A percentile compares a stretch with the other conserved stretches of the same genome.
These are phyloP conservation scores for Suricata suricatta DNA, from an alignment of 2,113 vertebrate species.

Conservation along the genomic window DNA sequence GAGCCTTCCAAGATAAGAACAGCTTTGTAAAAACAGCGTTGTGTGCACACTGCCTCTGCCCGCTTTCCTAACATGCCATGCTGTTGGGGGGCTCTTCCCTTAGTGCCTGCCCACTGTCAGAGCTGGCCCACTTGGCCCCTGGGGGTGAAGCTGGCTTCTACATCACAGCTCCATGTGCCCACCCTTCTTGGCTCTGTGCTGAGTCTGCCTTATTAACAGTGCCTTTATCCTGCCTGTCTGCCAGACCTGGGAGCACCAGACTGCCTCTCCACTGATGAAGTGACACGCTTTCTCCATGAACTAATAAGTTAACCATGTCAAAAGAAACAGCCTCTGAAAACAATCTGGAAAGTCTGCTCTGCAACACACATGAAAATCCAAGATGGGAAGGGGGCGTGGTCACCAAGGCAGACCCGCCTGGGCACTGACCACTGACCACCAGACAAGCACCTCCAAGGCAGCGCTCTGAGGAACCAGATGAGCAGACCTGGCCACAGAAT, in stretches of 20 bases:
- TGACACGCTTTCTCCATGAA: neutral
- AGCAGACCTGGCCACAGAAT: neutral
- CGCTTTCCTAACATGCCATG: neutral
- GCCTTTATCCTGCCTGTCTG: neutral
- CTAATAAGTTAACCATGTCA: neutral
- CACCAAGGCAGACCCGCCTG: neutral
- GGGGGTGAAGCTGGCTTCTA: neutral
- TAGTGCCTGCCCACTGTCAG: neutral
- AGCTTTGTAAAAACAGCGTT: neutral
- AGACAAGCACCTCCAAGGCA: neutral
- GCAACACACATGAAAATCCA: neutral
- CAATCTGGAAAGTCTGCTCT: neutral
- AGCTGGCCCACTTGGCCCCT: neutral
- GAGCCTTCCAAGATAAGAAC: neutral
- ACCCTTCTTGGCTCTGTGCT: neutral
- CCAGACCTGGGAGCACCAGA: neutral
- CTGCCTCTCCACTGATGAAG: neutral
- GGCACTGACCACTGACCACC: neutral
- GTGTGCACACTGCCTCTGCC: neutral
- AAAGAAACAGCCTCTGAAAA: neutral
- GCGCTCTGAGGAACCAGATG: neutral
- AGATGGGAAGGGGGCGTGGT: neutral
- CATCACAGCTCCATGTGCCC: accelerated
- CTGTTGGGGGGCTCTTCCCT: neutral
- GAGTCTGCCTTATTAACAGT: neutral